A percentile compares a stretch with the other conserved stretches of the same genome.
Conservation (phyloP, 2,797 vertebrate species). For the Pseudochirops cupreus region DNA sequence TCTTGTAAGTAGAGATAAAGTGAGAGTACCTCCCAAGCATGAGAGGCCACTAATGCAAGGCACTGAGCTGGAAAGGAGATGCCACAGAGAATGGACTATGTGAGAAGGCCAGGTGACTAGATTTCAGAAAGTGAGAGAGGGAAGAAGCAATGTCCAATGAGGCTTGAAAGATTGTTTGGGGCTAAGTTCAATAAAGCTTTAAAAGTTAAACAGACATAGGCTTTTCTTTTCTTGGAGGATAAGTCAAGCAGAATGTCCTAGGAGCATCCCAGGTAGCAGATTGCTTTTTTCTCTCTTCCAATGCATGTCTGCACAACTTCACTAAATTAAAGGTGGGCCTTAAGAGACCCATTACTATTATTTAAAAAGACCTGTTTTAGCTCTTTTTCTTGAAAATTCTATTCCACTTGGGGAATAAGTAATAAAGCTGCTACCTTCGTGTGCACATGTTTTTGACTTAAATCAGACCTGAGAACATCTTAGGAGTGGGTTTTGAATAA, state of each 20-base stretch:
- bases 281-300: neutral
- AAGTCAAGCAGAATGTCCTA: neutral
- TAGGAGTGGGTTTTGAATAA: neutral
- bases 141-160: neutral
- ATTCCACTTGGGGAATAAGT: neutral
- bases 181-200: neutral
- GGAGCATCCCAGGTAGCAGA: neutral
- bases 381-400: neutral
- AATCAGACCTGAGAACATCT: neutral
- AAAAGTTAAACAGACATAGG: neutral
- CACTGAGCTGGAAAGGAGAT: accelerated
- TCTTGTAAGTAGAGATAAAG: neutral
- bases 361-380: neutral
- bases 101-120: neutral
- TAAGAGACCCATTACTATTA: neutral
- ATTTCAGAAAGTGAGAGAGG: neutral
- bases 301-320: neutral
- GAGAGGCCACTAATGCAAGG: too few relatives aligned
- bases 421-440: neutral
- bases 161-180: neutral
- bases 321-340: neutral
- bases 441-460: neutral
- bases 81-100: neutral
- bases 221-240: neutral
- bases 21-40: neutral